Evolutionary conservation across 2,888 invertebrate genomes (phyloP), one percentile per base, ranked within the genome.

Genomic region (Lymantria monacha): DNA sequence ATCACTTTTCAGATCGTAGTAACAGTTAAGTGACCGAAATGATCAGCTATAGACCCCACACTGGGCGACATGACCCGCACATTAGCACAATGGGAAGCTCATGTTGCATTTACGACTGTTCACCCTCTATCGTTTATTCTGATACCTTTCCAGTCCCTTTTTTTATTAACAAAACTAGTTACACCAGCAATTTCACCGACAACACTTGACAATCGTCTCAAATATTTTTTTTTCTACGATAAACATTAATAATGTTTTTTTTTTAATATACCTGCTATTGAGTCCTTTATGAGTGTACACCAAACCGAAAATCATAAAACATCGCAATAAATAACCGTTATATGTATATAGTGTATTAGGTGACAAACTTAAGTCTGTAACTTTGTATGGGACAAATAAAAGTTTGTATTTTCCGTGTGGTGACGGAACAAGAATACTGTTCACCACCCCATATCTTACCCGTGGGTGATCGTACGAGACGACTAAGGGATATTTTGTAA

Each of bases 21-120:
- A 74, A 75, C 66, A 68, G 77, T 80, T 80, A 83, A 87, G 88
- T 87, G 87, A 76, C 73, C 76, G 70, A 80, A 81, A 83, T 81
- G 81, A 79, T 79, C 74, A 77, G 80, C 85, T 67, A 76, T 81
- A 72, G 74, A 70, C 78, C 76, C 67, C 90, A 66, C 66, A 83
- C 78, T 69, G 89, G 41, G 82, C 76, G 69, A 90, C 90, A 90
- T 61, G 81, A 61, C 61, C 72, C 64, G 61, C 67, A 76, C 85
- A 83, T 87, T 87, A 87, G 62, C 75, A 69, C 74, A 74, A 78
- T 76, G 79, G 71, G 77, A 66, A 66, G 74, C 69, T 72, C 71
- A 58, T 83, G 83, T 83, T 76, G 76, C 77, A 74, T 72, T 79
- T 76, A 75, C 58, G 74, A 72, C 71, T 66, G 71, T 60, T 60